Evolutionary conservation across 2,888 invertebrate genomes (phyloP).

Genomic region (Scaeva pyrastri): DNA sequence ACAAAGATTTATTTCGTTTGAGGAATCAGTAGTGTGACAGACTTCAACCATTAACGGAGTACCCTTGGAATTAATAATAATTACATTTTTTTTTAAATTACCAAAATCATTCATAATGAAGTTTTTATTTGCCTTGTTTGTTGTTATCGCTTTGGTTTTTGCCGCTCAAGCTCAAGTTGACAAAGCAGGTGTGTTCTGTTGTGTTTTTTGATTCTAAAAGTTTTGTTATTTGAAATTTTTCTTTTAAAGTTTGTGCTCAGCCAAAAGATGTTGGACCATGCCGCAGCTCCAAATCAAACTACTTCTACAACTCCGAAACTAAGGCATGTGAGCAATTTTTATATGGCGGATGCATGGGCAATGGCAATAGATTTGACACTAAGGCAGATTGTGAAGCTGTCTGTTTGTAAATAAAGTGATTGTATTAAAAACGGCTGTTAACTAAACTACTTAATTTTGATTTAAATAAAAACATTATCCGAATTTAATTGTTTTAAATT

Average conservation of each 20-base stretch:
- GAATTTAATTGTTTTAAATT: not conserved
- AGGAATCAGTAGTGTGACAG: slow-evolving; percentile 40
- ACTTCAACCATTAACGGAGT: slow-evolving; percentile 26
- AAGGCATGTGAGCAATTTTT: slow-evolving; percentile 77
- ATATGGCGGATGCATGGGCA: slow-evolving; percentile 79
- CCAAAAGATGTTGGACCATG: slow-evolving; percentile 78
- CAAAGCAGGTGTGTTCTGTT: slow-evolving; percentile 49
- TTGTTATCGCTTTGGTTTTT: slow-evolving; percentile 71
- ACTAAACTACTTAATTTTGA: not conserved
- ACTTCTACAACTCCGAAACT: slow-evolving; percentile 74
- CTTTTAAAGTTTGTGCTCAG: slow-evolving; percentile 74
- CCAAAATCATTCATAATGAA: slow-evolving; percentile 70
- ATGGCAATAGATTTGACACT: slow-evolving; percentile 77
- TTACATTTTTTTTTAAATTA: slow-evolving; percentile 41
- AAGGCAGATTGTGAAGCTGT: slow-evolving; percentile 77
- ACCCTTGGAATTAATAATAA: slow-evolving; percentile 6
- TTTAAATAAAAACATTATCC: not conserved
- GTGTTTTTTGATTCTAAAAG: not conserved
- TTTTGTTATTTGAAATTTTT: not conserved
- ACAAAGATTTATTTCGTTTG: slow-evolving; percentile 18
- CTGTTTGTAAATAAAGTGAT: slow-evolving; percentile 65
- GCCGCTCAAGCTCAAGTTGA: slow-evolving; percentile 50
- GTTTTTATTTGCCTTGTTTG: slow-evolving; percentile 67
- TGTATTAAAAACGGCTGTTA: not conserved
- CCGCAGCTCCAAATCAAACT: slow-evolving; percentile 71